Evolutionary conservation across 1,140 invertebrate genomes (phyloP).

Genomic region (Stegodyphus dumicola): DNA sequence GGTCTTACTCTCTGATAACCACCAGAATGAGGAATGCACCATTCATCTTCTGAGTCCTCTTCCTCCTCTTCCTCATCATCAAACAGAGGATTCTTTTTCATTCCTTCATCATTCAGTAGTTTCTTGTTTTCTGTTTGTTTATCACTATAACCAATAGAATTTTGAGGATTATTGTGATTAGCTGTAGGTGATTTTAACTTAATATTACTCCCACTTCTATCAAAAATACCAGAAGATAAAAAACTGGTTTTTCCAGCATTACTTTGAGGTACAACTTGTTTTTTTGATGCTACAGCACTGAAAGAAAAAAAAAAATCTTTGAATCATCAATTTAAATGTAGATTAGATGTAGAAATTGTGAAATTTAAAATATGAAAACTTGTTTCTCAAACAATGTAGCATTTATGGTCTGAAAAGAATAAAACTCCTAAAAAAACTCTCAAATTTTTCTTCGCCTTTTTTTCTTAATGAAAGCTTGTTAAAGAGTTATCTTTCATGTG

Average conservation of each 20-base stretch:
- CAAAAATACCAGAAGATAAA: slow-evolving; percentile 21
- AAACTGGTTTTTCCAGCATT: slow-evolving; percentile 20
- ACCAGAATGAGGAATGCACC: neutral
- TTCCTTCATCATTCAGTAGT: neutral
- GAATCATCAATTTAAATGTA: too few species aligned
- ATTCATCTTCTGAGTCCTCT: slow-evolving; percentile 34
- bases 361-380: too few species aligned
- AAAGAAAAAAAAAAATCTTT: too few species aligned
- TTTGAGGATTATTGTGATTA: slow-evolving; percentile 6
- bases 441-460: too few species aligned
- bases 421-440: too few species aligned
- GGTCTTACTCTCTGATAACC: slow-evolving; percentile 47
- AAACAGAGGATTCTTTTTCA: slow-evolving; percentile 9
- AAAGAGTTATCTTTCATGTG: too few species aligned
- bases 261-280: too few species aligned
- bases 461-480: too few species aligned
- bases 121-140: slow-evolving; percentile 30
- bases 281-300: too few species aligned
- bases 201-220: slow-evolving; percentile 5
- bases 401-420: too few species aligned
- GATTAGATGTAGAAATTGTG: too few species aligned
- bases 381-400: too few species aligned
- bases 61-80: slow-evolving; percentile 14
- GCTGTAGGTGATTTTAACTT: slow-evolving; percentile 1
- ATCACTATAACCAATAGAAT: neutral